phyloP scores from a whole-genome alignment of 1,140 invertebrate genomes.

The Caerostris darwini region DNA sequence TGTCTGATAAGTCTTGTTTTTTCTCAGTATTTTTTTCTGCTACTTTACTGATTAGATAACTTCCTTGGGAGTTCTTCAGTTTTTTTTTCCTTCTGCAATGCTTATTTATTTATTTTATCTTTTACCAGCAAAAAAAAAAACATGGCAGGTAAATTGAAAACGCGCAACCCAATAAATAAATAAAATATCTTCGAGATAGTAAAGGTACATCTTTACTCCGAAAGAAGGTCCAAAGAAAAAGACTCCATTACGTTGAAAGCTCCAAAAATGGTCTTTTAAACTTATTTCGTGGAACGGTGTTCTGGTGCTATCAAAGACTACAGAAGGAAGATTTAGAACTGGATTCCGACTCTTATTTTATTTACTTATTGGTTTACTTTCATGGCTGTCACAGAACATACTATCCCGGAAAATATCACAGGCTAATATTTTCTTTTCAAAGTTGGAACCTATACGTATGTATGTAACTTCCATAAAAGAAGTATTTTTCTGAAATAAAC shows the following conservation, averaged over 20 bases:
- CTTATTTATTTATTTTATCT: background rate
- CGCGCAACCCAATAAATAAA: constrained; percentile 1
- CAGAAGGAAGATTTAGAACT: too few relatives aligned
- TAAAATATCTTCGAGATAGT: background rate
- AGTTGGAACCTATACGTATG: too few relatives aligned
- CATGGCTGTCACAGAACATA: too few relatives aligned
- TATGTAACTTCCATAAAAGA: too few relatives aligned
- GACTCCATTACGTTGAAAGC: background rate
- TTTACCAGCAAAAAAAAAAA: background rate
- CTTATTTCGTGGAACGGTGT: background rate
- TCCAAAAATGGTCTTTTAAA: background rate
- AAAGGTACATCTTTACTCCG: background rate
- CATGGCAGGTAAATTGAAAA: constrained; percentile 17
- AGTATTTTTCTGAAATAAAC: too few relatives aligned
- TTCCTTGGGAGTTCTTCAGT: background rate
- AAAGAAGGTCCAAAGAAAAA: background rate
- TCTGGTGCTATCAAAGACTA: too few relatives aligned
- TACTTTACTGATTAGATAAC: background rate
- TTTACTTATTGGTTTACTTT: too few relatives aligned
- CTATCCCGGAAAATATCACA: too few relatives aligned
- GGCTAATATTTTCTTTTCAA: too few relatives aligned
- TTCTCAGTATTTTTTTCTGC: background rate
- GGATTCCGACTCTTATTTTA: too few relatives aligned
- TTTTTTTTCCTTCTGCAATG: background rate
- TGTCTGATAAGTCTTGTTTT: background rate